Percentiles rank a stretch among this genome's conserved stretches.
Conservation (phyloP, 2,797 vertebrate species). For the Sus cebifrons region DNA sequence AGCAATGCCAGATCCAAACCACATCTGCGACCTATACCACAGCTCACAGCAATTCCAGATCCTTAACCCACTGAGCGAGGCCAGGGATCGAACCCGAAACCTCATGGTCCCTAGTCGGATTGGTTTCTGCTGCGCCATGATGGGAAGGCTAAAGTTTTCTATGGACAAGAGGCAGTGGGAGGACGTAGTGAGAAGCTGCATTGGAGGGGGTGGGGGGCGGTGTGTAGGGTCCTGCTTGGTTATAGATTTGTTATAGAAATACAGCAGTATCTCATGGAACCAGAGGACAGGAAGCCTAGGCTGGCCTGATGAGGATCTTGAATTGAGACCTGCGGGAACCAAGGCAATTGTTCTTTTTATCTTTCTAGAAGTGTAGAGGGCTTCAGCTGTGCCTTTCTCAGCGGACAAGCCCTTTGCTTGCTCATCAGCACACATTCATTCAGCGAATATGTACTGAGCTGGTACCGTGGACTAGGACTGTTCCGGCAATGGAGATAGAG, state of each 20-base stretch:
- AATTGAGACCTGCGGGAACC: neutral
- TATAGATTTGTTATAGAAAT: neutral
- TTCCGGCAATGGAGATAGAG: neutral
- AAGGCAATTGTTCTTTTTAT: constrained; percentile 19
- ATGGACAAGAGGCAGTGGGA: too few species aligned
- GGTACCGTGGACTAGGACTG: neutral
- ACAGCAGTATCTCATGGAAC: neutral
- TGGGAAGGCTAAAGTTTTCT: too few species aligned
- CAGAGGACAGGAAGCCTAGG: neutral
- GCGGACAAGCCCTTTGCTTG: neutral
- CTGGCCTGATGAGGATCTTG: neutral
- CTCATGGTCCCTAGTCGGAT: too few species aligned
- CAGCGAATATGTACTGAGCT: constrained; percentile 30
- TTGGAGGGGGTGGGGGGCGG: too few species aligned
- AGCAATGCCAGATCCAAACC: too few species aligned
- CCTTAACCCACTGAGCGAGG: too few species aligned
- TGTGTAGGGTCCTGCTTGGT: neutral
- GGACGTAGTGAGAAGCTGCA: too few species aligned
- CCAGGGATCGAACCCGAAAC: too few species aligned
- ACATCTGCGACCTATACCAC: too few species aligned
- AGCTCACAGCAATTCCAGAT: too few species aligned
- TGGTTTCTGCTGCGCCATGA: too few species aligned
- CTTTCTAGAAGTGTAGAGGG: neutral
- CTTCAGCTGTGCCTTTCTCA: neutral
- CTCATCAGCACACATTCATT: neutral